Percentiles rank a stretch among this genome's conserved stretches.
phyloP scores from a whole-genome alignment of 2,797 vertebrate genomes.

The Cetoscarus ocellatus region DNA sequence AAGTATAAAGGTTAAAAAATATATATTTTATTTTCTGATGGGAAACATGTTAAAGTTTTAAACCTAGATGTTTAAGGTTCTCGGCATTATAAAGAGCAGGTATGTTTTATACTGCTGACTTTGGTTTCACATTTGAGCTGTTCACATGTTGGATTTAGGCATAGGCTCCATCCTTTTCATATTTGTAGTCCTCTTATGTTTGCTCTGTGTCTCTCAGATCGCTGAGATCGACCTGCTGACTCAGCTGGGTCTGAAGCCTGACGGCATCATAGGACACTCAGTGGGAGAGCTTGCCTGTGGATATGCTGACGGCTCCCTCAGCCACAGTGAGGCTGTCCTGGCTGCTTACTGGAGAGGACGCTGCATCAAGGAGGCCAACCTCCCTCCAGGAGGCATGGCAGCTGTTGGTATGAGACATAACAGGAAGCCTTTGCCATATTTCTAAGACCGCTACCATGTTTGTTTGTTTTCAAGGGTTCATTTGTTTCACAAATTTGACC shows the following conservation, averaged over 20 bases:
- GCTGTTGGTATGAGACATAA: conserved; percentile 89
- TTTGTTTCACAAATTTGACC: not conserved
- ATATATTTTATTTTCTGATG: no score
- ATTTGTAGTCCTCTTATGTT: not conserved
- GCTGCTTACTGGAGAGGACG: conserved; percentile 95
- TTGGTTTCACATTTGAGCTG: no score
- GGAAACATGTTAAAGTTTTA: no score
- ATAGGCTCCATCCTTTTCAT: not conserved
- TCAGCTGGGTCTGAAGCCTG: conserved; percentile 89
- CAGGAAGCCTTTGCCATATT: not conserved
- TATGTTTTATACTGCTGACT: no score
- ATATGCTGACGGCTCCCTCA: conserved; percentile 93
- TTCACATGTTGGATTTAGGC: no score
- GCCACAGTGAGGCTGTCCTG: conserved; percentile 90
- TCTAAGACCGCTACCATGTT: not conserved
- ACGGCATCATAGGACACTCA: conserved; percentile 96
- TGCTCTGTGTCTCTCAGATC: conserved; percentile 81
- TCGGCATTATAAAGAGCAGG: no score
- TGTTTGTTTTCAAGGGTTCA: not conserved
- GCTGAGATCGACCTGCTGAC: conserved; percentile 94
- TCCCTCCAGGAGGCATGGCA: conserved; percentile 95
- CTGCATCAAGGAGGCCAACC: conserved; percentile 92
- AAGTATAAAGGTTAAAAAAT: no score
- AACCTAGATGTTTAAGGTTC: no score
- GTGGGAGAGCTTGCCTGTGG: conserved; percentile 96